Evolutionary conservation across 2,113 vertebrate genomes (phyloP).

Genomic region (Helogale parvula): DNA sequence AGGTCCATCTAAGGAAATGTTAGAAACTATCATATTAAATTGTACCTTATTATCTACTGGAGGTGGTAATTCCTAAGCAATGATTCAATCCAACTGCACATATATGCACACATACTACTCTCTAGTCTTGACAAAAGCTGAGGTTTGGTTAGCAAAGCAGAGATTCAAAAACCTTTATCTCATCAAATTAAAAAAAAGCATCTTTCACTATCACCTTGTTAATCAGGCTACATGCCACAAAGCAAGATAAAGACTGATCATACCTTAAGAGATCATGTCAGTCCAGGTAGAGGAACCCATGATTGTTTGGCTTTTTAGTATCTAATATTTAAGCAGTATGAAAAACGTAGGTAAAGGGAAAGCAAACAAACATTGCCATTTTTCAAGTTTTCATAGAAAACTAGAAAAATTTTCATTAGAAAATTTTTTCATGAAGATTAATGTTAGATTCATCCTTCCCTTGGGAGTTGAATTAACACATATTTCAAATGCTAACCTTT

Average conservation of each 20-base stretch:
- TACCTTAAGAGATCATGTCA: neutral
- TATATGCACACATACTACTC: neutral
- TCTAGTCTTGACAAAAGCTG: constrained; percentile 20
- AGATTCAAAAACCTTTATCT: neutral
- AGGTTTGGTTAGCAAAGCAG: neutral
- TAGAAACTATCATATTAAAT: neutral
- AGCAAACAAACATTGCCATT: neutral
- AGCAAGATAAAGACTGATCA: neutral
- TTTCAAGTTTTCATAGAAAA: neutral
- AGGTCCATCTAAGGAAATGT: neutral
- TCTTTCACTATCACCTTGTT: neutral
- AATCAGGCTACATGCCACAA: neutral
- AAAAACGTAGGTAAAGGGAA: neutral
- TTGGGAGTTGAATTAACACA: neutral
- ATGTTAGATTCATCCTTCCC: neutral
- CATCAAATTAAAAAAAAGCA: neutral
- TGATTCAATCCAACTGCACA: neutral
- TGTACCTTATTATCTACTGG: neutral
- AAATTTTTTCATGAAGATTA: neutral
- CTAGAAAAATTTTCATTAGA: neutral
- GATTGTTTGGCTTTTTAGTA: neutral
- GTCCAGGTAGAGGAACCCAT: neutral
- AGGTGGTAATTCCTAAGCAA: neutral
- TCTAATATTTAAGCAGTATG: neutral
- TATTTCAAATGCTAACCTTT: neutral